phyloP scores from a whole-genome alignment of 2,797 vertebrate species.

The Pachyuromys duprasi region DNA sequence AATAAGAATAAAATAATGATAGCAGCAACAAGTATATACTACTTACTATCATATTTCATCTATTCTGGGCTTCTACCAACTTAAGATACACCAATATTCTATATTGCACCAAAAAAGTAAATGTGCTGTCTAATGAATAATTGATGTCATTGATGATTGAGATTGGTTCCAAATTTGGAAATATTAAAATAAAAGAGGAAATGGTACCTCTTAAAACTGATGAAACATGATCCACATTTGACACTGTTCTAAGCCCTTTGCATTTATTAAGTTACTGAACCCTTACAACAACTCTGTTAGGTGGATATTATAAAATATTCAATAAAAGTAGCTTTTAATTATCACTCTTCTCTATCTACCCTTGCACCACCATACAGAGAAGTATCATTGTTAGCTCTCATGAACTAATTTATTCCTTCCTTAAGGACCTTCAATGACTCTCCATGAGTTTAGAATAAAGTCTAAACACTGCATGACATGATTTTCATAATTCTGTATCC shows the following conservation, averaged over 20 bases:
- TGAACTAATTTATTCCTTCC: conserved; percentile 6
- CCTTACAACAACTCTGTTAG: background rate
- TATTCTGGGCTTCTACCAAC: background rate
- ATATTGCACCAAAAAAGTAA: background rate
- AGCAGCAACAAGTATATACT: background rate
- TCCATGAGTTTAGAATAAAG: background rate
- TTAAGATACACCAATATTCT: conserved; percentile 18
- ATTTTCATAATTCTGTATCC: background rate
- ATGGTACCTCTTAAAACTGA: conserved; percentile 29
- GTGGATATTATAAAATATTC: background rate
- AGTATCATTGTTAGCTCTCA: background rate
- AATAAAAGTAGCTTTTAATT: background rate
- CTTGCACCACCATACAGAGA: background rate
- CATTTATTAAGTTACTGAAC: conserved; percentile 13
- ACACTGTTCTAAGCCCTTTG: background rate
- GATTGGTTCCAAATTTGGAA: conserved; percentile 1
- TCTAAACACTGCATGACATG: background rate
- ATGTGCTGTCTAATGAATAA: background rate
- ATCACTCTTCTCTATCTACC: background rate
- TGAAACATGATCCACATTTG: background rate
- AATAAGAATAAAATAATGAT: conserved; percentile 35
- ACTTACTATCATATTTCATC: background rate
- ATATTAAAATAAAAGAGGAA: conserved; percentile 42
- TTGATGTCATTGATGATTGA: background rate
- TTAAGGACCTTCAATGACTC: background rate